Evolutionary conservation across 1,140 invertebrate species (phyloP), one percentile per base, ranked within the genome.

Genomic region (Drosophila pruinosa): DNA sequence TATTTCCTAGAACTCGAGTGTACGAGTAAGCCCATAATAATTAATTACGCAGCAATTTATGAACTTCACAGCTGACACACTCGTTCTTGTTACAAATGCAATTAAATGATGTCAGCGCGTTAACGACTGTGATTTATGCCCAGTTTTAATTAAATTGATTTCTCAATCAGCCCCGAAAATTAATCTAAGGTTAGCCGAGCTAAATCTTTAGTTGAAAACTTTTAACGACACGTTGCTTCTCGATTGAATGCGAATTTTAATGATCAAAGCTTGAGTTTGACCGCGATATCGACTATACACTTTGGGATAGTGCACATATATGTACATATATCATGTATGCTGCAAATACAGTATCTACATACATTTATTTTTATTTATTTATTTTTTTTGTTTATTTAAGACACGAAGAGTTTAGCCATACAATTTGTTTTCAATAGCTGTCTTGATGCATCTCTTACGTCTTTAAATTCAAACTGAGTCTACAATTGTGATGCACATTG

Each of bases 11-110:
- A 68, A 68, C 22, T 50, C 38, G n/a, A 34, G 6, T 31, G 48
- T 17, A 22, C 17, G 19, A 8, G 22, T 50, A 19, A 45, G 24
- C 17, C 47, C 36, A 50, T 41, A 64, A 64, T 65, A 47, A 57
- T 39, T 28, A 50, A 62, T 59, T 68, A 41, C 41, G 48, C 57
- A 38, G 57, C 39, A 52, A 52, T 69, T 69, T 24, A 19, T 47
- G 36, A 52, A 47, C 12, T 73, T 69, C 41, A 58, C 31, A 58
- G 26, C 52, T 14, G 31, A 45, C 45, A 47, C 45, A 48, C 39
- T 34, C 31, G 2, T 31, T 34, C 31, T 34, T 54, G 28, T 24
- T 38, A 26, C 41, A 47, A 47, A 38, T 34, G 39, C 41, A 65
- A 65, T 64, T 56, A 34, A 34, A 65, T 24, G 52, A 38, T 65